Base-by-base conservation (phyloP, 2,888 invertebrate genomes). In the Erebia aethiops region DNA sequence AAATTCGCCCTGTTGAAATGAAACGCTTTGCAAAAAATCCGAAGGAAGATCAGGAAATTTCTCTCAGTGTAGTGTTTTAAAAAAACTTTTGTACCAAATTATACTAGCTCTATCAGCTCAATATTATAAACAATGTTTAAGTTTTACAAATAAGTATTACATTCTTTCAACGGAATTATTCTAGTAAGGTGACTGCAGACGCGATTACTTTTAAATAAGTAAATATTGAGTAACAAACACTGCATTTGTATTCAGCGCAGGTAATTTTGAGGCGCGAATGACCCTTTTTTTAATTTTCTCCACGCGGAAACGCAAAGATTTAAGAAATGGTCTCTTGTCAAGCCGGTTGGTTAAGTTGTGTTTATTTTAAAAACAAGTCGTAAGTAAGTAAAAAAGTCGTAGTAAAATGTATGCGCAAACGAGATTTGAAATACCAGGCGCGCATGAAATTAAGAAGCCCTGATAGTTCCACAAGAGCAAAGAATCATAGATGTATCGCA, bases 401-500 rank as follows among this genome's bases (percentile, higher is more conserved):
- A 91, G 84, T 88, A 87, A 92, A 91, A 91, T 90, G 88, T 90
- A 91, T 89, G 91, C 89, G 89, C 89, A 88, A 90, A 89, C 89
- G 85, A 91, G 90, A 88, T 86, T 82, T 83, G 78, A 85, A 81
- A 85, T 90, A 93, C 92, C 88, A 91, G 91, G 92, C 78, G 80
- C 77, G 78, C 89, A 93, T 88, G 87, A 85, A 77, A 76, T 76
- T 78, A 75, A 77, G 83, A 81, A 87, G 87, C 81, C 81, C 76
- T 80, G 83, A 82, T 86, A 77, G 86, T 85, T 85, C 81, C 14
- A 60, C 57, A 58, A 16, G 7, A 35, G 35, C 35, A 35, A 1
- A 35, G 16, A 18, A 56, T 79, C 80, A 77, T 81, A 78, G 79
- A 80, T 81, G 80, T 85, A 84, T 85, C 84, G 86, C 35, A 35